phyloP scores from a whole-genome alignment of 1,140 invertebrate genomes.

The Meteorus sp. region DNA sequence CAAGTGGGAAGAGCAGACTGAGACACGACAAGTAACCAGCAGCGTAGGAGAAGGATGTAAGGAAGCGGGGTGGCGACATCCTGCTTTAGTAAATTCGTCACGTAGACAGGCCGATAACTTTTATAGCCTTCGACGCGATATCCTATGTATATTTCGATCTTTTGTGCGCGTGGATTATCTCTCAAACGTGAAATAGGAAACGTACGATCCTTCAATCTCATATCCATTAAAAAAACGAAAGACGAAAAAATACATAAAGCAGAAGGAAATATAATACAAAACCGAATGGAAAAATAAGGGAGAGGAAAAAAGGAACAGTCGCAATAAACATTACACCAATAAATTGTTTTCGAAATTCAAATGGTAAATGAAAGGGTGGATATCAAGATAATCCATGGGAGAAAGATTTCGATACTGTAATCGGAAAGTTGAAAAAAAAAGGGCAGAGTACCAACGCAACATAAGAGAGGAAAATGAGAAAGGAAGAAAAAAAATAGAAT shows the following conservation, averaged over 20 bases:
- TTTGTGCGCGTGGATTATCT: slow-evolving; percentile 27
- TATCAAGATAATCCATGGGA: no score
- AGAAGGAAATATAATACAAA: background rate
- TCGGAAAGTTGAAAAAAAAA: background rate
- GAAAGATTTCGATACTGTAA: background rate
- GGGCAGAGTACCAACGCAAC: background rate
- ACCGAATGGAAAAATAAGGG: no score
- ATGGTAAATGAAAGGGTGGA: no score
- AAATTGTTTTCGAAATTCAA: no score
- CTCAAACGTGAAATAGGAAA: slow-evolving; percentile 17
- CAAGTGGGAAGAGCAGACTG: slow-evolving; percentile 22
- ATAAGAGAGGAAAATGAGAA: background rate
- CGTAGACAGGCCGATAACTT: slow-evolving; percentile 31
- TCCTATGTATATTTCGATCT: slow-evolving; percentile 26
- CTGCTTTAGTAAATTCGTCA: slow-evolving; percentile 32
- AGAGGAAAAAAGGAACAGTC: no score
- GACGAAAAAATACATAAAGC: no score
- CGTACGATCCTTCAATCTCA: slow-evolving; percentile 14
- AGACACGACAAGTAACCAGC: no score
- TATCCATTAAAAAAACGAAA: background rate
- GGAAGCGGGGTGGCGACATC: slow-evolving; percentile 17
- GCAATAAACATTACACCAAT: no score
- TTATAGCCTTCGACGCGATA: slow-evolving; percentile 25
- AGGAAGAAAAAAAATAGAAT: slow-evolving; percentile 1
- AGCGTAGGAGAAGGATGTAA: no score